phyloP scores from a whole-genome alignment of 1,140 invertebrate species.

The Sycophaga agraensis region DNA sequence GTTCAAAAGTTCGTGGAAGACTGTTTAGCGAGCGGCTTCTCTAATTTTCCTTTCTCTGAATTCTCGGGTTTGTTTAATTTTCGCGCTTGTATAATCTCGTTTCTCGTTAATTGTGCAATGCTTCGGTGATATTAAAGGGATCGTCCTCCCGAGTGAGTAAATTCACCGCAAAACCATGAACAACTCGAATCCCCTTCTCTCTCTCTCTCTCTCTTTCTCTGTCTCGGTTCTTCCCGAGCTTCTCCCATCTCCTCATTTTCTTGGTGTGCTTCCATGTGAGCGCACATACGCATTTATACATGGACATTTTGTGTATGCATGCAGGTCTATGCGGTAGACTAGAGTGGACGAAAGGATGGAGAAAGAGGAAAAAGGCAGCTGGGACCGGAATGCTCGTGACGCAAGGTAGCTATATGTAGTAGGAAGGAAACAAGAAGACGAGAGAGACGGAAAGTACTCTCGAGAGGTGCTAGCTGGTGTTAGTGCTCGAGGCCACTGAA shows the following conservation, averaged over 20 bases:
- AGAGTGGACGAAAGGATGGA: too few relatives aligned
- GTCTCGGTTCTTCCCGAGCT: neutral
- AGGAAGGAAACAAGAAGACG: constrained; percentile 24
- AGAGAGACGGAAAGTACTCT: constrained; percentile 9
- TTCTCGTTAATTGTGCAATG: constrained; percentile 13
- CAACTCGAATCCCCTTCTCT: constrained; percentile 44
- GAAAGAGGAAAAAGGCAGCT: constrained; percentile 1
- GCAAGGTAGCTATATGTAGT: constrained; percentile 12
- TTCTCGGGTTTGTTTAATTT: constrained; percentile 4
- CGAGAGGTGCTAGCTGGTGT: neutral
- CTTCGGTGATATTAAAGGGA: constrained; percentile 42
- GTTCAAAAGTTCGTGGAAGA: too few relatives aligned
- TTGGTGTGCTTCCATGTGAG: too few relatives aligned
- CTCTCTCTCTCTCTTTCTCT: neutral
- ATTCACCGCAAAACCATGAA: constrained; percentile 48
- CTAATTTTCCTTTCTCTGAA: constrained; percentile 4
- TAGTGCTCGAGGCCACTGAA: constrained; percentile 49
- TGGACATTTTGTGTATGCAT: too few relatives aligned
- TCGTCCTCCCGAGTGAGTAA: constrained; percentile 38
- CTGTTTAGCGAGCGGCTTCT: neutral
- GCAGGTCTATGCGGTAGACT: too few relatives aligned
- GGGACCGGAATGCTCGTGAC: neutral
- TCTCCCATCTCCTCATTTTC: neutral
- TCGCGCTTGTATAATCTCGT: constrained; percentile 20
- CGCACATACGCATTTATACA: too few relatives aligned